Base-by-base conservation (phyloP, 2,888 invertebrate genomes). In the Orthosia gracilis region DNA sequence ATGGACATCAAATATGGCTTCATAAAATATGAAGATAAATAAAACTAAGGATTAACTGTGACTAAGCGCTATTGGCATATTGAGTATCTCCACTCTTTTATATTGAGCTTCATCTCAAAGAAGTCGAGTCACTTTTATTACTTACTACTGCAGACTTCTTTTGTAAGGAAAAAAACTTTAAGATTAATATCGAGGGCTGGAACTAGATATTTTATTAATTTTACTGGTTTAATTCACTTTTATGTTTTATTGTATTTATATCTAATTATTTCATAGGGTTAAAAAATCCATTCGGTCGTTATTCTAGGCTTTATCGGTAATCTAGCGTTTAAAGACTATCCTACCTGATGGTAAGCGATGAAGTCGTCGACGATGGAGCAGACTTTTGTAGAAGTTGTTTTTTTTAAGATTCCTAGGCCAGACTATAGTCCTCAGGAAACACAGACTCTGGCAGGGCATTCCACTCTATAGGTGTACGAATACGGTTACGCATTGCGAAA, bases 1-100 rank as follows among this genome's bases (percentile, higher is more conserved):
- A 50, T 13, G 50, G 58, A 50, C 11, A 13, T 50, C 45, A 58
- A 58, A 23, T n/a, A 45, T 13, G 31, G 18, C n/a, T 23, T 71
- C 40, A 58, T 58, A 40, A 71, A 58, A 70, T 71, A 71, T 70
- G 23, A 23, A 45, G 15, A 45, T 45, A 26, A 50, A 50, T 26
- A 50, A 40, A 50, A 58, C 15, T 26, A n/a, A 71, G n/a, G 31
- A 26, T 71, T 50, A 50, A n/a, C 9, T n/a, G 23, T 72, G 72
- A 72, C n/a, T 52, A 15, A 45, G 50, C 57, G 12, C 21, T 70
- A 26, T 45, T 54, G 17, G 13, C 15, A n/a, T 45, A 21, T 52
- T 45, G 40, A 68, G 17, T 54, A 21, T 40, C 11, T 50, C 21
- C 45, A 68, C 45, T 54, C 23, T 69, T 47, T 21, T 26, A 45